Percentiles rank a stretch among this genome's conserved stretches.
Conservation (phyloP, 2,797 vertebrate species). For the Apogon hyalosoma region DNA sequence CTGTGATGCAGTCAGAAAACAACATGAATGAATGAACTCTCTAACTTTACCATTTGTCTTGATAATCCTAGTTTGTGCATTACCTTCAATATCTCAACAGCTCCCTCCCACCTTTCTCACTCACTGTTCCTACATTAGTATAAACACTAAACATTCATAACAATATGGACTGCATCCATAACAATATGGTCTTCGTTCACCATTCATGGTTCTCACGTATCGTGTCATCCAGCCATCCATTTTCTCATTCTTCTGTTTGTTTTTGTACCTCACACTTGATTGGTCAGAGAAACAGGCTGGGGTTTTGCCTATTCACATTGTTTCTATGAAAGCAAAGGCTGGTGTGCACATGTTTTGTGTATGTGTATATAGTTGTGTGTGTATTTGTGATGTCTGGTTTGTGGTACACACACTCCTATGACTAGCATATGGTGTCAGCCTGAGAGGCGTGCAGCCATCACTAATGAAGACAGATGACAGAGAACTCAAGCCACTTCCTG, state of each 20-base stretch:
- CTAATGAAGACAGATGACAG: constrained; percentile 88
- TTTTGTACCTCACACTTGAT: constrained; percentile 60
- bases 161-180: constrained; percentile 60
- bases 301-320: constrained; percentile 43
- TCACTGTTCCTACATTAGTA: constrained; percentile 28
- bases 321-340: constrained; percentile 46
- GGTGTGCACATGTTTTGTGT: constrained; percentile 31
- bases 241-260: constrained; percentile 66
- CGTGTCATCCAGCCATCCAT: constrained; percentile 60
- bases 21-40: too few species aligned
- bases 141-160: constrained; percentile 53
- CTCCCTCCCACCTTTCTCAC: background rate
- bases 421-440: constrained; percentile 85
- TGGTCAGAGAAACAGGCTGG: constrained; percentile 46
- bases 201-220: constrained; percentile 65
- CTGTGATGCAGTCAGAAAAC: too few species aligned
- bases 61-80: too few species aligned
- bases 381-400: constrained; percentile 67
- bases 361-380: constrained; percentile 39
- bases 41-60: too few species aligned
- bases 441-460: constrained; percentile 83
- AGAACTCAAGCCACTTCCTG: constrained; percentile 73
- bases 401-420: constrained; percentile 71
- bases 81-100: too few species aligned
- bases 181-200: constrained; percentile 65